A percentile compares a stretch with the other conserved stretches of the same genome.
phyloP scores from a whole-genome alignment of 1,140 invertebrate genomes.

The Neodiprion pinetum region DNA sequence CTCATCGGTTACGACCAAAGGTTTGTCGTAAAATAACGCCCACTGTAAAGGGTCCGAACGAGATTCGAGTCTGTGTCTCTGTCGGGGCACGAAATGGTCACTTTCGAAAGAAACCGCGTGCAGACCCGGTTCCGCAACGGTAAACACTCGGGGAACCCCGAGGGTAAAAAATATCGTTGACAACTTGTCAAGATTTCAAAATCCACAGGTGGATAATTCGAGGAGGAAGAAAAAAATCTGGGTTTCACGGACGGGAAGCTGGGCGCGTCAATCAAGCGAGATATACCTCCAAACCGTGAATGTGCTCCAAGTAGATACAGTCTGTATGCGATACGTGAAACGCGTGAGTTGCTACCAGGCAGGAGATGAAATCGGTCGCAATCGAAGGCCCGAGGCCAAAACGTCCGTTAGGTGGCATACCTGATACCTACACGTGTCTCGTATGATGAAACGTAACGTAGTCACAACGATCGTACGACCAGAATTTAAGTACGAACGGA shows the following conservation, averaged over 20 bases:
- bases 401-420: constrained; percentile 19
- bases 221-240: neutral
- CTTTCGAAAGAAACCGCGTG: no score
- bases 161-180: no score
- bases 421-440: constrained; percentile 17
- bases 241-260: neutral
- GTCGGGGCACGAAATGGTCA: no score
- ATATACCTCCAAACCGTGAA: no score
- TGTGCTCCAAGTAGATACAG: neutral
- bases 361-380: constrained; percentile 16
- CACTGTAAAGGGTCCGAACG: no score
- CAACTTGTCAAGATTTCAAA: no score
- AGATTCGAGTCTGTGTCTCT: no score
- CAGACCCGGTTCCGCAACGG: no score
- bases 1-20: no score
- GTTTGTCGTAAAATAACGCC: no score
- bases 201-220: no score
- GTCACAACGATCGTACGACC: constrained; percentile 7
- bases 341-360: constrained; percentile 20
- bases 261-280: neutral
- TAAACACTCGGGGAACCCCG: no score
- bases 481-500: constrained; percentile 12
- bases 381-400: constrained; percentile 10
- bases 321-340: constrained; percentile 17
- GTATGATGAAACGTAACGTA: constrained; percentile 21